Percentiles rank a stretch among this genome's conserved stretches.
Evolutionary conservation across 2,888 invertebrate species (phyloP).

Genomic region (Leistus spinibarbis): DNA sequence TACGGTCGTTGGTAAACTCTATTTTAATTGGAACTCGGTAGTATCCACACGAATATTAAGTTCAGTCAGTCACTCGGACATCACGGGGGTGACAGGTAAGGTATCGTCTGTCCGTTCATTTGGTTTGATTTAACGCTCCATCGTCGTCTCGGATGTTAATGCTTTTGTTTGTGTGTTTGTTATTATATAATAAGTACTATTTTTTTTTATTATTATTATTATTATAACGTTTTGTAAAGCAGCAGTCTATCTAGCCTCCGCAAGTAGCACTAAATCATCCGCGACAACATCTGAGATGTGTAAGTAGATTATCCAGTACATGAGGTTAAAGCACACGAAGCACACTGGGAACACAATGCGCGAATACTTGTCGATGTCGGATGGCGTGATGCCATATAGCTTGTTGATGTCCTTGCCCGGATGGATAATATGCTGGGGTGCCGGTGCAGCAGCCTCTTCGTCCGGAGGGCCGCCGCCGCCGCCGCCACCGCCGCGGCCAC

Average conservation of each 20-base stretch:
- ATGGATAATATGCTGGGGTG: constrained; percentile 79
- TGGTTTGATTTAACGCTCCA: constrained; percentile 8
- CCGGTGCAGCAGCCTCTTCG: constrained; percentile 69
- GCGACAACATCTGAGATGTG: constrained; percentile 96
- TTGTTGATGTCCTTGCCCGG: constrained; percentile 93
- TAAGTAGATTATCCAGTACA: constrained; percentile 97
- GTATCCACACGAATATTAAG: constrained; percentile 47
- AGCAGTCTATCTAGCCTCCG: constrained; percentile 59
- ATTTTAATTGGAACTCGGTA: constrained; percentile 46
- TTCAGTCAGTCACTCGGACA: constrained; percentile 1
- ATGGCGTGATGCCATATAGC: constrained; percentile 89
- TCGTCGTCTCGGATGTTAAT: constrained; percentile 2
- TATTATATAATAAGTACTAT: background rate
- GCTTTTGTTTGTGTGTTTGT: background rate
- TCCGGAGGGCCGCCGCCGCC: constrained; percentile 63
- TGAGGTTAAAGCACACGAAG: constrained; percentile 97
- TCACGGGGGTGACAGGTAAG: background rate
- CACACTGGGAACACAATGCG: constrained; percentile 97
- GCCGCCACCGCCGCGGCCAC: constrained; percentile 69
- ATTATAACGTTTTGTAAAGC: background rate
- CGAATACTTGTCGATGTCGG: constrained; percentile 99
- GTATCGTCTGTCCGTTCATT: background rate
- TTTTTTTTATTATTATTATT: background rate
- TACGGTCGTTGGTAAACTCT: constrained; percentile 48
- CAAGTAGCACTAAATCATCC: constrained; percentile 86